Percentiles rank a stretch among this genome's conserved stretches.
Evolutionary conservation across 2,113 vertebrate genomes (phyloP).

Genomic region (Dinomys branickii): DNA sequence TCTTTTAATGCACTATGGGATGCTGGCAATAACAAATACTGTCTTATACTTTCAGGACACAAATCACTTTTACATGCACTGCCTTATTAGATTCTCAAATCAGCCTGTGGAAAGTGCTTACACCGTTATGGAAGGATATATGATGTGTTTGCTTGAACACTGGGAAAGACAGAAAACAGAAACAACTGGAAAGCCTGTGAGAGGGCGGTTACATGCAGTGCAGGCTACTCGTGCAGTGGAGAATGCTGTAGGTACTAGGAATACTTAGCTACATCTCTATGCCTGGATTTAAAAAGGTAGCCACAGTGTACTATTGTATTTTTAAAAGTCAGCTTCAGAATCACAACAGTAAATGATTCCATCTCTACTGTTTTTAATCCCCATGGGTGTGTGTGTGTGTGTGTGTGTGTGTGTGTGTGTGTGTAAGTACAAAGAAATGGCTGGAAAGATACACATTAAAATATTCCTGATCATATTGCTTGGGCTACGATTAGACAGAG

Average conservation of each 20-base stretch:
- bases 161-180: not conserved
- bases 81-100: slow-evolving; percentile 27
- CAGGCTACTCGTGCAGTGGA: not conserved
- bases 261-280: not conserved
- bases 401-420: not conserved
- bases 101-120: not conserved
- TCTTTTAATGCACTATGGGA: not conserved
- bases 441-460: not conserved
- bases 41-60: slow-evolving; percentile 2
- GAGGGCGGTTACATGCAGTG: not conserved
- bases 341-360: not conserved
- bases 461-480: not conserved
- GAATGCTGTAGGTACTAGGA: not conserved
- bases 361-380: not conserved
- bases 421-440: slow-evolving; percentile 30
- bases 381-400: not conserved
- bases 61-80: not conserved
- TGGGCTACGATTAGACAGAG: not conserved
- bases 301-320: not conserved
- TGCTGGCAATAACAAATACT: slow-evolving; percentile 40
- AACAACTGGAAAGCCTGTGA: not conserved
- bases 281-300: not conserved
- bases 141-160: not conserved
- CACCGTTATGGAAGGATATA: not conserved
- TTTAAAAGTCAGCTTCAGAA: not conserved